These are phyloP conservation scores for Columba guinea DNA, from an alignment of 2,797 vertebrate genomes.

Conservation along the genomic window DNA sequence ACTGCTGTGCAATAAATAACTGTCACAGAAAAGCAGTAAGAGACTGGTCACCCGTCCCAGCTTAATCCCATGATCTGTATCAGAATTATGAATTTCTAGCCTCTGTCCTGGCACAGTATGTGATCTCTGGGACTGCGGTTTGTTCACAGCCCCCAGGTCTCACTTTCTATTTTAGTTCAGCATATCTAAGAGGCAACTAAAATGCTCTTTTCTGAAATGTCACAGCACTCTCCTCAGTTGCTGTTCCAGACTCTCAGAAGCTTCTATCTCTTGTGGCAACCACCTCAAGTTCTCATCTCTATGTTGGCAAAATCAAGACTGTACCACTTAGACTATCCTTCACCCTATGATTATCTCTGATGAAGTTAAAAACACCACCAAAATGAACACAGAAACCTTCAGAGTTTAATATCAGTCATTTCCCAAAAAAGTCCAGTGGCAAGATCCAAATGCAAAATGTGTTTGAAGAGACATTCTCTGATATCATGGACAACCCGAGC, in stretches of 20 bases:
- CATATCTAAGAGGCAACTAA: neutral
- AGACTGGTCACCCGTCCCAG: neutral
- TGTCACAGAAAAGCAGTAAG: neutral
- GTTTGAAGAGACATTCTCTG: neutral
- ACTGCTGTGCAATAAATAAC: neutral
- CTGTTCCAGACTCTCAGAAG: neutral
- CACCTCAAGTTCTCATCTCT: neutral
- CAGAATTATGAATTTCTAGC: neutral
- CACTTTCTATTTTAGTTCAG: neutral
- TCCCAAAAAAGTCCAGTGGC: neutral
- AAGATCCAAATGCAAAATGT: neutral
- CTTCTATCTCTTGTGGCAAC: neutral
- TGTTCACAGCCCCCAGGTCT: neutral
- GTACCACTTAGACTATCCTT: neutral
- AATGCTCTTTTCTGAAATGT: neutral
- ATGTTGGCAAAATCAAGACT: neutral
- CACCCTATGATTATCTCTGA: neutral
- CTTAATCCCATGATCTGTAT: neutral
- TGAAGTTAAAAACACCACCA: neutral
- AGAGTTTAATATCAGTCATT: neutral
- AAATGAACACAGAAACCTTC: neutral
- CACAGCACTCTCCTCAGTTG: neutral
- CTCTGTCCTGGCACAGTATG: neutral
- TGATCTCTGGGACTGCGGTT: neutral
- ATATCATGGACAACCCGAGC: neutral